Base-by-base conservation (phyloP, 2,888 invertebrate genomes). In the Nebria brevicollis region DNA sequence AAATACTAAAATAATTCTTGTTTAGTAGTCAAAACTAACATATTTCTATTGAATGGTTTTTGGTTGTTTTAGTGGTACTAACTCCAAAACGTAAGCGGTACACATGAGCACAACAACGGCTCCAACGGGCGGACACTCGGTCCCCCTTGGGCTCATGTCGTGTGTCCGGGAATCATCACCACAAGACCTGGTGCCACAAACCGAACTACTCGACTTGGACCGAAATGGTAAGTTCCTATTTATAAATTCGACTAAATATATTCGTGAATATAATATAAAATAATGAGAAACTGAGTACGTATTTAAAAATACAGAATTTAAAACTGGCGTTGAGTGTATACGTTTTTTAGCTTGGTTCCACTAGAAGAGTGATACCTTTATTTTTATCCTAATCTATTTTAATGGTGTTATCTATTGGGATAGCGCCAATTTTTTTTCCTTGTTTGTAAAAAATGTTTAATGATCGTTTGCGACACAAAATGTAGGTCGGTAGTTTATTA, bases 121-220 rank as follows among this genome's bases (percentile, higher is more conserved):
- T 72, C 83, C 84, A 65, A 83, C 78, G 79, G 79, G 78, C 54
- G 80, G 84, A n/a, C 82, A 84, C 26, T 83, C 84, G 72, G 89
- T 89, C 82, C 87, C 89, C 84, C 86, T 89, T 75, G 88, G 89
- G 85, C 91, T 94, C 87, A 94, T 94, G 94, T 94, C 92, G 79
- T 92, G 92, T 86, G 91, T 92, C 82, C 89, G 92, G 74, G 92
- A 92, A 85, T 91, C 92, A 41, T 92, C 92, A 82, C 94, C 94
- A 85, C 91, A 92, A 83, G 87, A 87, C 80, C 87, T 91, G 89
- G 90, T 81, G 7, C 91, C 91, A 88, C 92, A 90, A 88, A 90
- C 90, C 85, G 91, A 90, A 86, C 89, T 89, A 84, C 87, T 87
- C 87, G 91, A 89, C 88, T 85, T 83, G 77, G 89, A 89, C 82